phyloP scores from a whole-genome alignment of 2,797 vertebrate species.

The Cottoperca gobio region DNA sequence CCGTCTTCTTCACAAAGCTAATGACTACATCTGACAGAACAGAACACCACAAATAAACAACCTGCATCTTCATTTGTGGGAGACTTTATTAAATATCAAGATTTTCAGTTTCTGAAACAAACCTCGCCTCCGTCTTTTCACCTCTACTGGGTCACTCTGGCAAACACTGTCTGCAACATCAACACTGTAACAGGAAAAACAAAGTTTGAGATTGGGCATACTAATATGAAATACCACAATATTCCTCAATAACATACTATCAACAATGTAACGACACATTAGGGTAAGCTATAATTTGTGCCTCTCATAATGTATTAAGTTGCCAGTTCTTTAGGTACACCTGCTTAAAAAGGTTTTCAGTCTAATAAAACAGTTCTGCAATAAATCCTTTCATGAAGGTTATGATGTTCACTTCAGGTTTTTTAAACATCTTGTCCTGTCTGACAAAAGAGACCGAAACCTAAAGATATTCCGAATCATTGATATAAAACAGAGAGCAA shows the following conservation, averaged over 20 bases:
- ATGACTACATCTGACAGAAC: conserved; percentile 83
- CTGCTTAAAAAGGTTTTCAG: not conserved
- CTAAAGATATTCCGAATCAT: not conserved
- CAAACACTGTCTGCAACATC: conserved; percentile 75
- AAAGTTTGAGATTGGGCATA: not conserved
- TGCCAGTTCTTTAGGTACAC: not conserved
- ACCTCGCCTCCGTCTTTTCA: conserved; percentile 84
- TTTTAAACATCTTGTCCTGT: not conserved
- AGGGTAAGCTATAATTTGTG: not conserved
- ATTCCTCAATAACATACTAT: not conserved
- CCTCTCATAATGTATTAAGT: not conserved
- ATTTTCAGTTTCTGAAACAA: conserved; percentile 1
- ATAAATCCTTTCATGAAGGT: not conserved
- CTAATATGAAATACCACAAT: not conserved
- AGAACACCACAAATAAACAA: conserved; percentile 3
- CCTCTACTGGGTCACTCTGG: conserved; percentile 76
- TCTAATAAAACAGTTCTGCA: not conserved
- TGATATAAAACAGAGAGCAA: not conserved
- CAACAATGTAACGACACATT: not conserved
- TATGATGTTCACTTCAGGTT: not conserved
- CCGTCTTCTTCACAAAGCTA: conserved; percentile 84
- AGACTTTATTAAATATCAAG: not conserved
- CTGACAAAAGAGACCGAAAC: not conserved
- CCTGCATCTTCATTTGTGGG: not conserved
- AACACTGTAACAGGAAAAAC: conserved; percentile 70